Base-by-base conservation (phyloP, 2,113 vertebrate species). In the Dipodomys spectabilis region DNA sequence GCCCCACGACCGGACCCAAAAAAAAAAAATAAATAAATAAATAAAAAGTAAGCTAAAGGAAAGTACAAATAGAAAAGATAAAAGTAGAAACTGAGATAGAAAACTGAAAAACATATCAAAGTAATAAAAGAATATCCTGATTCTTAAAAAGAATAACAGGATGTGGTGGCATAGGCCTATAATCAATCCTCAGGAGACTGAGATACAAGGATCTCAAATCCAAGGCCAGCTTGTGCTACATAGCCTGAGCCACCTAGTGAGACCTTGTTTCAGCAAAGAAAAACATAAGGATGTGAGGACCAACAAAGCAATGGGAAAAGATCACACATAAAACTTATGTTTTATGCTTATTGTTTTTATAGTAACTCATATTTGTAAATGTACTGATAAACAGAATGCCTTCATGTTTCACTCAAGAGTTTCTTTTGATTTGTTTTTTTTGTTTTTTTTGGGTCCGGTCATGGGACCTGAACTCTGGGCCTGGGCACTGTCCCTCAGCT, bases 391-490 rank as follows among this genome's bases (percentile, higher is more conserved):
- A 68, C 7, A 78, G 30, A 89, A 84, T 86, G 86, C 16, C 0
- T 78, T 96, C 89, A 80, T 67, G 86, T 49, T 82, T 88, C 39
- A 93, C 82, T 93, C 64, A 94, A 84, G 84, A 13, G 44, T 92
- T 93, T 96, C 67, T 78, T 85, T n/a, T n/a, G n/a, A n/a, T n/a
- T n/a, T n/a, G n/a, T n/a, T n/a, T n/a, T n/a, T n/a, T n/a, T n/a
- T n/a, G n/a, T n/a, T n/a, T n/a, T n/a, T n/a, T n/a, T n/a, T n/a
- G n/a, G n/a, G n/a, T n/a, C n/a, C n/a, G n/a, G n/a, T n/a, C n/a
- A n/a, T n/a, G n/a, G n/a, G n/a, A n/a, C n/a, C n/a, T n/a, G n/a
- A n/a, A n/a, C n/a, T n/a, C n/a, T n/a, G n/a, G n/a, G n/a, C n/a
- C n/a, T n/a, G n/a, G n/a, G n/a, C n/a, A n/a, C n/a, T n/a, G n/a